Evolutionary conservation across 2,888 invertebrate genomes (phyloP), one percentile per base, ranked within the genome.

Genomic region (Drosophila mettleri): DNA sequence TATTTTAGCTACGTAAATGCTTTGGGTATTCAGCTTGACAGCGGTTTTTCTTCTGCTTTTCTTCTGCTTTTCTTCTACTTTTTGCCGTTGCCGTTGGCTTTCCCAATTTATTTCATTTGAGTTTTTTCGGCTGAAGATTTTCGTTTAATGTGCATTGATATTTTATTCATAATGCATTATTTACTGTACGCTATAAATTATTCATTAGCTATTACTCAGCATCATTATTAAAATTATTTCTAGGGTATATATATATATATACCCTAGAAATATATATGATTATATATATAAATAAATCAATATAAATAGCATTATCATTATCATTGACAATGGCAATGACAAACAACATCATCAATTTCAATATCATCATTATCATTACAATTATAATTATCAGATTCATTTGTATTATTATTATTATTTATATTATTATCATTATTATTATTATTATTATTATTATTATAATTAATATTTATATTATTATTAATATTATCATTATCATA

Each of bases 91-190:
- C 48, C 22, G 16, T 18, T 31, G 53, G 60, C 54, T 24, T 53
- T 38, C 34, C n/a, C 36, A 39, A 49, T 46, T 27, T 46, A 46
- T 43, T 51, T 45, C 34, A 22, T 20, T 43, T 22, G 45, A 12
- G 27, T 22, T 48, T 22, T 27, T 39, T 34, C 14, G 10, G 29
- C 61, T 53, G 57, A 27, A 41, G 52, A 49, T 52, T 59, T 33
- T 34, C 45, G 18, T 46, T 36, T 58, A 38, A 51, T 65, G 49
- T 45, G 49, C 53, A 69, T 58, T 66, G 52, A 74, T 74, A 58
- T 71, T 58, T 59, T 72, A 72, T 80, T 69, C 67, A 49, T 49
- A 16, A 34, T 49, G 10, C 49, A 49, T 34, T 49, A 49, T 49
- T 49, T 49, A 49, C 22, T 22, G 33, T 3, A 8, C 22, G n/a